A percentile compares a stretch with the other conserved stretches of the same genome.
Conservation (phyloP, 2,113 vertebrate genomes). For the Hemichromis elongatus region DNA sequence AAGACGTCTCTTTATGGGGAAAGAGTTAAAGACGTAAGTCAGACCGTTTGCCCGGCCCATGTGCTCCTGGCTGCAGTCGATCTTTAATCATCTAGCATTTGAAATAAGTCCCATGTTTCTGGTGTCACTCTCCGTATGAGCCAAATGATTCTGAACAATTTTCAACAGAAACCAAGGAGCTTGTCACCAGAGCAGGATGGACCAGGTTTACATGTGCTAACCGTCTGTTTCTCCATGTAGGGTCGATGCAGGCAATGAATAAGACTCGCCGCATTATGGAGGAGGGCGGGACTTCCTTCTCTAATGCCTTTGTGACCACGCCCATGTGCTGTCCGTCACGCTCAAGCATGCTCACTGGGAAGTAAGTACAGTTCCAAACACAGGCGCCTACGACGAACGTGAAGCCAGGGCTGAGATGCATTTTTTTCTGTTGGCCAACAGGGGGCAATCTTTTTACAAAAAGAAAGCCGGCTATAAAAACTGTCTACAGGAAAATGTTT, state of each 20-base stretch:
- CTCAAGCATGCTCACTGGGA: conserved; percentile 92
- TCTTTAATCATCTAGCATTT: accelerated
- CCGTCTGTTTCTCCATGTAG: conserved; percentile 52
- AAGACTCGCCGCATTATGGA: conserved; percentile 93
- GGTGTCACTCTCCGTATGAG: accelerated
- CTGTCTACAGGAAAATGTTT: background rate
- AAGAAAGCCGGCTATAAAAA: accelerated
- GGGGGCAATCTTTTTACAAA: background rate
- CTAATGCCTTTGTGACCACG: conserved; percentile 95
- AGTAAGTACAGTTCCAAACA: conserved; percentile 68
- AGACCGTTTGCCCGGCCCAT: background rate
- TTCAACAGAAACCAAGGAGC: background rate
- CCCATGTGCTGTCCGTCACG: conserved; percentile 97
- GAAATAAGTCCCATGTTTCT: background rate
- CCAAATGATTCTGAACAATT: background rate
- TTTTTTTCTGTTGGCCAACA: background rate
- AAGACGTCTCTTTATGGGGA: background rate
- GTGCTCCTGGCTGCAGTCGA: background rate
- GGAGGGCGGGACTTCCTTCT: conserved; percentile 90
- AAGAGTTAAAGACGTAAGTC: background rate
- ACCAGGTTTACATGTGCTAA: background rate
- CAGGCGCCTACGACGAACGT: accelerated
- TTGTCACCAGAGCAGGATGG: background rate
- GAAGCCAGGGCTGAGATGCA: accelerated
- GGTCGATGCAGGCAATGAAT: conserved; percentile 98